Base-by-base conservation (phyloP, 2,888 invertebrate species). In the Melanchra persicariae region DNA sequence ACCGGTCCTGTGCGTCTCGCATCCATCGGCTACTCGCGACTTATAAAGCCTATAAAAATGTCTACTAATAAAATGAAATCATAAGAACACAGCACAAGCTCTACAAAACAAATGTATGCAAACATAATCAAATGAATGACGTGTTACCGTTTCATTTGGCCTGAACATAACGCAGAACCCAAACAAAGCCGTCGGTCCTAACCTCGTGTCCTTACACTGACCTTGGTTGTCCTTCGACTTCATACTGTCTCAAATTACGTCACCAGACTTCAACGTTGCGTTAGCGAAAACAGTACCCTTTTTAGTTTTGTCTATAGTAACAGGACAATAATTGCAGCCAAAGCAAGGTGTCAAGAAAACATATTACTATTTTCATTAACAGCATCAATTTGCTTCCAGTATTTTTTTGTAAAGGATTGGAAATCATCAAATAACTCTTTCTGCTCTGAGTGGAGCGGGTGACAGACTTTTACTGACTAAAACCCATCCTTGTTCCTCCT, bases 141-240 rank as follows among this genome's bases (percentile, higher is more conserved):
- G 40, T 45, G 57, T 40, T 47, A 49, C 49, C 15, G 22, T 62
- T 61, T 60, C n/a, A 52, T 66, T 78, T 51, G 15, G 15, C 19
- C 47, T 47, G n/a, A 47, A 61, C 24, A 49, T 52, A n/a, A 61
- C 12, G 47, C 34, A 37, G 64, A 59, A 74, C 58, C 74, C 65
- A 66, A 70, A 70, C 62, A 59, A 70, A 66, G 55, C 26, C 40
- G 17, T 43, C 60, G 37, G 37, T 74, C 24, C 54, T 71, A 1
- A 77, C 64, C 78, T 77, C 60, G 45, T 17, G 60, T 64, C 78
- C 68, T 61, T 45, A 72, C 22, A 40, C 26, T 26, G 57, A 57
- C 73, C 67, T 78, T 77, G 57, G 30, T 26, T 45, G 78, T 77
- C 77, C 77, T 77, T 62, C 37, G 43, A n/a, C 54, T 40, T 54